These are phyloP conservation scores for Conger conger DNA, from an alignment of 2,113 vertebrate genomes.

Conservation along the genomic window DNA sequence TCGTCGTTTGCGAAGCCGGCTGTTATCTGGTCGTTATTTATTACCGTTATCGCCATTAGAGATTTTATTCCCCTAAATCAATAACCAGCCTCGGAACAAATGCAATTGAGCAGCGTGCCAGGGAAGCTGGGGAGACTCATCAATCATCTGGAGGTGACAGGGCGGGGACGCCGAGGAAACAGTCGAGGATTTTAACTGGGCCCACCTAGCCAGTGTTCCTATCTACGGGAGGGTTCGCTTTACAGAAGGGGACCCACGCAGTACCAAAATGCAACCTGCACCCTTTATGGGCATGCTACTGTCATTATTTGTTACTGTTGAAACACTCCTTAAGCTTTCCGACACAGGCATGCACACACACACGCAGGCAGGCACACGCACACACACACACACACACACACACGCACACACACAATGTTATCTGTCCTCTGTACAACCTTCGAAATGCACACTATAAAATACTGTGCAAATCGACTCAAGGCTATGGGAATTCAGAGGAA, in stretches of 20 bases:
- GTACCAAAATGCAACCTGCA: not conserved
- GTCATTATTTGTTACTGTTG: not conserved
- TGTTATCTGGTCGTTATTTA: constrained; percentile 35
- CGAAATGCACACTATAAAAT: constrained; percentile 40
- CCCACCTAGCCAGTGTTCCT: not conserved
- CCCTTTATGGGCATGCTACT: not conserved
- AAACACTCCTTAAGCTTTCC: not conserved
- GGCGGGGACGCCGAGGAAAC: constrained; percentile 8
- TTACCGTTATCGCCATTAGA: constrained; percentile 23
- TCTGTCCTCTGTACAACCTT: constrained; percentile 47
- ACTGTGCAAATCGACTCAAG: constrained; percentile 35
- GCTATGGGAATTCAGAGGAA: constrained; percentile 39
- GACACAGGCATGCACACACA: constrained; percentile 3
- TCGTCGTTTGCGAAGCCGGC: constrained; percentile 1
- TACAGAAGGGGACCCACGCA: not conserved
- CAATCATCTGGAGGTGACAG: constrained; percentile 32
- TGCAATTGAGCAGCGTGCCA: constrained; percentile 7
- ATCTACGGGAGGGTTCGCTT: not conserved
- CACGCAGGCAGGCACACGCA: not conserved
- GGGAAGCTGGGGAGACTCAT: constrained; percentile 25
- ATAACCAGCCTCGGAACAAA: constrained; percentile 31
- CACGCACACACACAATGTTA: not conserved
- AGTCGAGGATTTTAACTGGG: not conserved
- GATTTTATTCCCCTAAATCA: constrained; percentile 39
- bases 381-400: constrained; percentile 10